Base-by-base conservation (phyloP, 2,888 invertebrate species). In the Endomychus coccineus region DNA sequence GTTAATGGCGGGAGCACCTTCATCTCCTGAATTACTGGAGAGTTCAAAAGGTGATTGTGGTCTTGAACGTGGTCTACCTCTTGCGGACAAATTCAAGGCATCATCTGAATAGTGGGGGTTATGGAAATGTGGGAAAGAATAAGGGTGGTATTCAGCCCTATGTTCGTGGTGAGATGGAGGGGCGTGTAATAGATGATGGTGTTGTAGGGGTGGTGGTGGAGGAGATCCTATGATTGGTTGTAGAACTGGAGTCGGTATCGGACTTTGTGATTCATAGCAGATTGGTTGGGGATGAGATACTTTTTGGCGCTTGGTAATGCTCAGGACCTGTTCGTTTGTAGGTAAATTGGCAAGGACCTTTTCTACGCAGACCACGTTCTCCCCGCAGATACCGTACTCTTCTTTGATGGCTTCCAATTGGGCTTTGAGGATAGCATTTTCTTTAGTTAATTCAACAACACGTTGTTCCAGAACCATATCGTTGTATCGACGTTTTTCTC, bases 391-490 rank as follows among this genome's bases (percentile, higher is more conserved):
- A 36, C 90, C 90, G 59, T 84, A 92, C 64, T 91, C 91, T 57
- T 92, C 91, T 56, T 90, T 85, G 47, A 96, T 87, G 12, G 91
- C 90, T 52, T 85, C 84, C 38, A 97, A 72, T 58, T 96, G 95
- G 3, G 90, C 88, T 62, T 91, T 87, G 2, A 97, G 75, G 28
- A 91, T 83, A 60, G 92, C 88, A 66, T 96, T 97, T 64, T 96
- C 96, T 66, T 91, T 89, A 46, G 90, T 91, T 36, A 98, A 71
- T 63, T 95, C 92, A 36, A 91, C 81, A 16, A 97, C 92, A 28
- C 92, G 77, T 52, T 90, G 88, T 59, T 96, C 96, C 42, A 97
- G 72, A 1, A 92, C 90, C 89, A 95, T 89, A 67, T 96, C 95
- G 62, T 96, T 94, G 70, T 90, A 85, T 28, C 95, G 81, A 24